Base-by-base conservation (phyloP, 2,888 invertebrate genomes). In the Xestia xanthographa region DNA sequence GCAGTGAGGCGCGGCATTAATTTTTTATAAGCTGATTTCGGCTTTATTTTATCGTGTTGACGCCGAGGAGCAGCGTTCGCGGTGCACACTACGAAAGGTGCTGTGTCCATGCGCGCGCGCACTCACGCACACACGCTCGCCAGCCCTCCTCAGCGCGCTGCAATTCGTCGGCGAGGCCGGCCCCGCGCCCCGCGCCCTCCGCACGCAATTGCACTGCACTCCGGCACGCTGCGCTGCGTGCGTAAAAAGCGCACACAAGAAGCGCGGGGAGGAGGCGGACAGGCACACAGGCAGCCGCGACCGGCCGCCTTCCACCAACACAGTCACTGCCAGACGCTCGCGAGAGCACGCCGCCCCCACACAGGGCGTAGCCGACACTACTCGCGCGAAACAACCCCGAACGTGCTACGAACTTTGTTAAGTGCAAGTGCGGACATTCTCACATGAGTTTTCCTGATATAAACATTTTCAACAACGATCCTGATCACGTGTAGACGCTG, bases 161-260 rank as follows among this genome's bases (percentile, higher is more conserved):
- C 96, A 96, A 96, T 96, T 96, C 96, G 96, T 96, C 93, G 95
- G 91, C 93, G 92, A 92, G 34, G 93, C 91, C 74, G 60, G 66
- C 41, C 43, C 69, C 90, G 89, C 91, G 84, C 87, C 91, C 90
- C 92, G 90, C 92, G 87, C 89, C 89, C 92, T 91, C 94, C 95
- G 94, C 95, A 93, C 95, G 95, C 96, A 96, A 96, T 96, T 96
- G 96, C 96, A 96, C 94, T 96, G 96, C 96, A 95, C 95, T 95
- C 94, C 86, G 92, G 92, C 92, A 91, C 92, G 93, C 91, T 92
- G 93, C 93, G 93, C 92, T 93, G 93, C 93, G 94, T 95, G 96
- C 96, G 96, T 96, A 96, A 96, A 96, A 96, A 96, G 96, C 96
- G 96, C 96, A 96, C 95, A 95, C 95, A 93, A 93, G 94, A 94